Conservation (phyloP, 2,797 vertebrate genomes). For the Tragopan temminckii region DNA sequence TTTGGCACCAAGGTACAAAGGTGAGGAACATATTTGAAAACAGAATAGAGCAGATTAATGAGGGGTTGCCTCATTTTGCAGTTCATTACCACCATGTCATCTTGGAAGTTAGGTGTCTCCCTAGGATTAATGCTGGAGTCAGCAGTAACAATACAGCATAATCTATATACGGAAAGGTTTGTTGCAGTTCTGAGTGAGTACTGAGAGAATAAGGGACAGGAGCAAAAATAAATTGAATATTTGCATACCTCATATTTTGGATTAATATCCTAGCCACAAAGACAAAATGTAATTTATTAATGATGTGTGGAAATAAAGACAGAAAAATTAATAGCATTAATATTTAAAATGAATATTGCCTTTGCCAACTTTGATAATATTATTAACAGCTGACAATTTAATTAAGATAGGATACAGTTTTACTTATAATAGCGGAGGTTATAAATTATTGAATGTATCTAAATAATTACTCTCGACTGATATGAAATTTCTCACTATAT, state of each 20-base stretch:
- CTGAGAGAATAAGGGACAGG: neutral
- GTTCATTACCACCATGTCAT: neutral
- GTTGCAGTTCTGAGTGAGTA: neutral
- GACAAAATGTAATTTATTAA: neutral
- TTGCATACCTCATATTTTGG: neutral
- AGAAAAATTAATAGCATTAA: neutral
- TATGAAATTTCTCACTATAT: neutral
- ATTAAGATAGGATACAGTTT: neutral
- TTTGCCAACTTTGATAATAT: neutral
- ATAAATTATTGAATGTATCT: conserved; percentile 3
- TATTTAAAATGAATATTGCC: neutral
- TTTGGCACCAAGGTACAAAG: neutral
- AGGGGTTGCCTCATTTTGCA: neutral
- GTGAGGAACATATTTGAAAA: neutral
- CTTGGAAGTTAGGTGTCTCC: neutral
- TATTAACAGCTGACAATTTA: neutral
- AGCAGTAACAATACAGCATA: neutral
- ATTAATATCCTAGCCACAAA: neutral
- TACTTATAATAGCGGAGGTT: neutral
- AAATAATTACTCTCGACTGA: neutral
- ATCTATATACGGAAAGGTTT: neutral
- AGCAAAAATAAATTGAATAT: neutral
- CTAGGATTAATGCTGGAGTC: neutral
- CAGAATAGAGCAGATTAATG: neutral
- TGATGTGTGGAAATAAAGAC: neutral